Evolutionary conservation across 2,888 invertebrate genomes (phyloP), one percentile per base, ranked within the genome.

Genomic region (Lasius platythorax): DNA sequence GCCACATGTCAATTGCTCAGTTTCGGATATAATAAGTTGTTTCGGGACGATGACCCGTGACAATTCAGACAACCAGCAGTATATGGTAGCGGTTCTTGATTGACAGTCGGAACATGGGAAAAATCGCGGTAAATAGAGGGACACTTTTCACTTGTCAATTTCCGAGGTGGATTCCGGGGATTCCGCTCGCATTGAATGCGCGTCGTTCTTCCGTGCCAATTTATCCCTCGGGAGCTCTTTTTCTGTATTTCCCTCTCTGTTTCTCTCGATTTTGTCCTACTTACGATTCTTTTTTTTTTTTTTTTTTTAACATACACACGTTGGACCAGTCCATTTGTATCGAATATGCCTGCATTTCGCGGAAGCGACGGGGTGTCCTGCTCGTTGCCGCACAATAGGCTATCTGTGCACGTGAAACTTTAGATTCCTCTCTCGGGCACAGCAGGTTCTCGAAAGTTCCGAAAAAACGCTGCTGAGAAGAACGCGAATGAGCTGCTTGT

Each of bases 101-200:
- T 75, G 82, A 74, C 82, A 75, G 75, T 28, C 58, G 53, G 66
- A 23, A 64, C 56, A 58, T 8, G 56, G 56, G 40, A 78, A 67
- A 67, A 78, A 78, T 67, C 40, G 66, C 40, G 43, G 15, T 61
- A 79, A 58, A 79, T 58, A 46, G 79, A 46, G 30, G 28, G 58
- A 58, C 68, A 68, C 68, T 58, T 70, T 79, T 68, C 58, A 61
- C 79, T 79, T 68, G 68, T 68, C 68, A 79, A 43, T 79, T 68
- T 79, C 15, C 43, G 30, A 43, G 43, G 53, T 53, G 66, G 53
- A 78, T 78, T 78, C 78, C 78, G 33, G 58, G n/a, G 58, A 68
- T 79, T 79, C 79, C 68, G 43, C 43, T 33, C 58, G 68, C 58
- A 46, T 43, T 68, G 53, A 83, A 75, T 56, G 75, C 30, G 11